Conservation (phyloP, 1,140 invertebrate species). For the Drosophila repletoides region DNA sequence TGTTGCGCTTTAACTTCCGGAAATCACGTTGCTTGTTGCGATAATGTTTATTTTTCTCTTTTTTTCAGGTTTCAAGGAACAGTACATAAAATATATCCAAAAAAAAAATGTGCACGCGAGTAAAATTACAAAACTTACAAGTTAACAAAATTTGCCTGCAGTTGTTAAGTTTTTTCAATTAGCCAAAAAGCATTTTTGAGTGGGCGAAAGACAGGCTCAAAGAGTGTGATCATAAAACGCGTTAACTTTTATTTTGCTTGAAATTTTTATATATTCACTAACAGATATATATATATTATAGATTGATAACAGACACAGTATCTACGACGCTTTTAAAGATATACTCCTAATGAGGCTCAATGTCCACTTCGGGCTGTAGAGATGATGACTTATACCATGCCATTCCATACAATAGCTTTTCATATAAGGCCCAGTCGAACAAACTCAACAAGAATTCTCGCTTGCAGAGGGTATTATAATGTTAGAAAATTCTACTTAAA, state of each 20-base stretch:
- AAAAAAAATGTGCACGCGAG: conserved; percentile 65
- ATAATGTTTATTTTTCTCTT: conserved; percentile 55
- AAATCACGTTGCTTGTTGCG: conserved; percentile 69
- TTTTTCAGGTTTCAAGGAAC: conserved; percentile 34
- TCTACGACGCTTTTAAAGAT: too few species aligned
- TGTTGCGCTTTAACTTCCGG: conserved; percentile 71
- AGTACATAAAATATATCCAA: conserved; percentile 5
- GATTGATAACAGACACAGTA: too few species aligned
- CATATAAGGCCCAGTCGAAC: too few species aligned
- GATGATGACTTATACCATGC: too few species aligned
- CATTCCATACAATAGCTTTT: too few species aligned
- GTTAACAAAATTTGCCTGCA: conserved; percentile 57
- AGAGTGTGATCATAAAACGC: not conserved
- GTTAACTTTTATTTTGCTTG: too few species aligned
- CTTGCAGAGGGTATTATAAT: too few species aligned
- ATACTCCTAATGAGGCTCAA: too few species aligned
- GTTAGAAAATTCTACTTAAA: too few species aligned
- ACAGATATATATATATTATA: too few species aligned
- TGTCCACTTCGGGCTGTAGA: too few species aligned
- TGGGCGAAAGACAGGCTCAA: conserved; percentile 13
- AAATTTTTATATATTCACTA: not conserved
- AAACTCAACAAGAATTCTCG: too few species aligned
- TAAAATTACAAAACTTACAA: conserved; percentile 68
- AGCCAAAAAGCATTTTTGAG: conserved; percentile 57
- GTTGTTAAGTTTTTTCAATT: conserved; percentile 66